Base-by-base conservation (phyloP, 2,797 vertebrate species). In the Macropus fuliginosus region DNA sequence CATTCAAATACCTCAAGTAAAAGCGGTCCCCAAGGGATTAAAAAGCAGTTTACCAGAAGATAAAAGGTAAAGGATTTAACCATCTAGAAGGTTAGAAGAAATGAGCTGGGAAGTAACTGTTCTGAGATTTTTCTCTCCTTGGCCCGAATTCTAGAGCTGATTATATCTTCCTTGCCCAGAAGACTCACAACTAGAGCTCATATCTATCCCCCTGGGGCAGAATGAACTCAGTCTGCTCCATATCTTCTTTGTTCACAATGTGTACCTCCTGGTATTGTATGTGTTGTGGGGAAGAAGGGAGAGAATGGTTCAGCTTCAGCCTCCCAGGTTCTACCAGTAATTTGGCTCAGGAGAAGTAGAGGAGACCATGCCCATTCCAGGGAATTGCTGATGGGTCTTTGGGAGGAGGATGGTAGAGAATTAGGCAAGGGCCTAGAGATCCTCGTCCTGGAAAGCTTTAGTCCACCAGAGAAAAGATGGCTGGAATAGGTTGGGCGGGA, bases 341-440 rank as follows among this genome's bases (percentile, higher is more conserved):
- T n/a, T 81, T 81, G 74, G 21, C 40, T 6, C 40, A 81, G 8
- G 1, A 81, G 18, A 81, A 81, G 16, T 8, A 81, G 66, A 81
- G 66, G 66, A 81, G 21, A 81, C 66, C 18, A 46, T 81, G 14
- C 1, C 18, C n/a, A 24, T 21, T 46, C n/a, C 40, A 16, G 18
- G n/a, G 66, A 74, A 74, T 21, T 74, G 62, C 34, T 74, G 34
- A 6, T 74, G 14, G 2, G n/a, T 74, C n/a, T 74, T 40, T 74
- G 91, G 14, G 31, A 34, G 50, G 96, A 97, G 90, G 46, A 91
- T 92, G 92, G 31, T 91, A 55, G 91, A n/a, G 46, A 95, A n/a
- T 10, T 56, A 94, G 92, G 91, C 9, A 56, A 89, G 89, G 66
- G 52, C 94, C 24, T 8, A 96, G 56, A 92, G 93, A 93, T 40